Conservation (phyloP, 2,797 vertebrate genomes). For the Pyrocephalus nanus region DNA sequence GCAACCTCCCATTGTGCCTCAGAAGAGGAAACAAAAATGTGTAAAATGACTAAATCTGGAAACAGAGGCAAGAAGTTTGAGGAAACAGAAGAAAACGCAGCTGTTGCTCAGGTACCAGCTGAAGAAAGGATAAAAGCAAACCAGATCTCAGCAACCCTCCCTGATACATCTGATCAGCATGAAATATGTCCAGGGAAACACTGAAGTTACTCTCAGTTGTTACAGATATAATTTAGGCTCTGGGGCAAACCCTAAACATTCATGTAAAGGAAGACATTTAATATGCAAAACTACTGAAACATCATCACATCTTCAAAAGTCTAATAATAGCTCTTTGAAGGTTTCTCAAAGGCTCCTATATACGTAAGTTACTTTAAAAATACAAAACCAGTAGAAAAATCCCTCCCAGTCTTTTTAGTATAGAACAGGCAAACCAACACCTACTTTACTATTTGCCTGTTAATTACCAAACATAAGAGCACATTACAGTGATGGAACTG, state of each 20-base stretch:
- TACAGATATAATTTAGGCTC: not conserved
- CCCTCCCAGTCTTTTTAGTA: not conserved
- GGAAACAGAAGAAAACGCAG: not conserved
- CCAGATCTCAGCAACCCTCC: not conserved
- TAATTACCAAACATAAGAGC: not conserved
- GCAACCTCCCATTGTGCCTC: not conserved
- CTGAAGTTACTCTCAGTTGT: not conserved
- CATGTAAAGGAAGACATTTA: not conserved
- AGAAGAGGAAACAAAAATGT: conserved; percentile 17
- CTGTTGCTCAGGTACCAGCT: not conserved
- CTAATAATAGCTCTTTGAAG: not conserved
- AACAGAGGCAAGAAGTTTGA: not conserved
- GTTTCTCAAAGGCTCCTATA: not conserved
- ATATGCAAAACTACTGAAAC: not conserved
- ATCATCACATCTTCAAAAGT: not conserved
- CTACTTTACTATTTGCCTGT: not conserved
- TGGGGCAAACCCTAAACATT: not conserved
- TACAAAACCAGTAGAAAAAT: not conserved
- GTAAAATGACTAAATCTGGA: not conserved
- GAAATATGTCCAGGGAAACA: not conserved
- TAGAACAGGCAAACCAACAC: not conserved
- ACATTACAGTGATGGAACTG: not conserved
- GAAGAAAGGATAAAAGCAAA: conserved; percentile 5
- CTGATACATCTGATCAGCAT: not conserved
- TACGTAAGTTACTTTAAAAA: not conserved